Evolutionary conservation across 1,140 invertebrate species (phyloP), one percentile per base, ranked within the genome.

Genomic region (Drosophila lini): DNA sequence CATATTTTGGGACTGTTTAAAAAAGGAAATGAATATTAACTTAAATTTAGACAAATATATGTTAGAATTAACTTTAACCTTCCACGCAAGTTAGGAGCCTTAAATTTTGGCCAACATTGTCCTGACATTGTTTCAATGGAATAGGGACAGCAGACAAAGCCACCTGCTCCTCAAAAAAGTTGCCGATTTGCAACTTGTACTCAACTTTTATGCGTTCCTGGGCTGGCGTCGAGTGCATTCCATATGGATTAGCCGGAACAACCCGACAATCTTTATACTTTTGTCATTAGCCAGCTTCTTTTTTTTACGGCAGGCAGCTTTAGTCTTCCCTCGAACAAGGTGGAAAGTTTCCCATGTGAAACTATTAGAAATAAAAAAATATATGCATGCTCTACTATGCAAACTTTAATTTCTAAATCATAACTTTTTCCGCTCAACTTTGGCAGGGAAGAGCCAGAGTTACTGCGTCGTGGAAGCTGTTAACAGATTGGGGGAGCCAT

Each of bases 321-420:
- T 48, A 28, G 34, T n/a, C 22, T 44, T 28, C 34, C n/a, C 5
- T 15, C 8, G 11, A 19, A 19, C 19, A 47, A 25, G 16, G 41
- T 28, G 59, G 7, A 50, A 78, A 78, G 53, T 81, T 74, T 84
- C 41, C 42, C 62, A 56, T 78, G 52, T 57, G 50, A 60, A 73
- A 60, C 36, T 56, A 74, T 48, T 38, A 52, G 41, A 41, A 38
- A 40, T 48, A 65, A 52, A 48, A 44, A 56, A 58, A 44, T 59
- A 34, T 47, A 60, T 68, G 31, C 31, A 32, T 55, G 60, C 68
- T 45, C 55, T 60, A 57, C 61, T 60, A 57, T 74, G 64, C 80
- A 78, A 82, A 86, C 79, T 86, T 82, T 82, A 86, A 86, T 85
- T 85, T 86, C 79, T 76, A 70, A 86, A 85, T 86, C 81, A 85